These are phyloP conservation scores for Trichogramma dendrolimi DNA, from an alignment of 2,888 invertebrate genomes.

Conservation along the genomic window DNA sequence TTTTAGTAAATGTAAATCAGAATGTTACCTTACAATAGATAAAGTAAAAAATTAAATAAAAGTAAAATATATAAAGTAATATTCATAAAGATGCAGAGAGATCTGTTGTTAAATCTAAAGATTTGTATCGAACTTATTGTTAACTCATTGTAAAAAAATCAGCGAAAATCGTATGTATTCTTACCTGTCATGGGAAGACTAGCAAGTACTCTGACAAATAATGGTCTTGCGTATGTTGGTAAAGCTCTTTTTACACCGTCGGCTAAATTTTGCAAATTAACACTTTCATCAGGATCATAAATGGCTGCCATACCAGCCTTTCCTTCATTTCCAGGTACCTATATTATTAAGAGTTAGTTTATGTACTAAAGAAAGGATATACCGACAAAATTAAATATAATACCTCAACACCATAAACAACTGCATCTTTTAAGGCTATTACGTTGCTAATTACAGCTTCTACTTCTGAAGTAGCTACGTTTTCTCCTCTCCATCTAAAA, in stretches of 20 bases:
- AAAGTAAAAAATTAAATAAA: background rate
- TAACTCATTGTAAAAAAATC: constrained; percentile 2
- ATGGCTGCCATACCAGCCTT: constrained; percentile 92
- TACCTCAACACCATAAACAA: constrained; percentile 90
- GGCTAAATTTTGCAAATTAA: constrained; percentile 61
- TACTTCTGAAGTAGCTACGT: constrained; percentile 93
- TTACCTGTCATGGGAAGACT: constrained; percentile 73
- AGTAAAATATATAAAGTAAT: background rate
- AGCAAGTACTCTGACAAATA: constrained; percentile 77
- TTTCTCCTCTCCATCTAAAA: constrained; percentile 87
- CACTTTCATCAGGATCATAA: constrained; percentile 62
- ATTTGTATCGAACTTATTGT: too few species aligned
- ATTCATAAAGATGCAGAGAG: background rate
- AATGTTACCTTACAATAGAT: too few species aligned
- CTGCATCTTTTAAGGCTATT: constrained; percentile 70
- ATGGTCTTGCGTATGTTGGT: constrained; percentile 82
- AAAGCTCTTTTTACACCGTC: constrained; percentile 67
- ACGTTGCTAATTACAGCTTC: constrained; percentile 82
- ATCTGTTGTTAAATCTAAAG: too few species aligned
- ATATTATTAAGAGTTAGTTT: constrained; percentile 13
- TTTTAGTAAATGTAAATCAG: too few species aligned
- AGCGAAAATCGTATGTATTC: background rate
- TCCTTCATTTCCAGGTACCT: constrained; percentile 78
- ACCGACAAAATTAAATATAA: constrained; percentile 30
- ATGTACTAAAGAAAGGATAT: background rate